Evolutionary conservation across 2,797 vertebrate genomes (phyloP).

Genomic region (Mycteria americana): DNA sequence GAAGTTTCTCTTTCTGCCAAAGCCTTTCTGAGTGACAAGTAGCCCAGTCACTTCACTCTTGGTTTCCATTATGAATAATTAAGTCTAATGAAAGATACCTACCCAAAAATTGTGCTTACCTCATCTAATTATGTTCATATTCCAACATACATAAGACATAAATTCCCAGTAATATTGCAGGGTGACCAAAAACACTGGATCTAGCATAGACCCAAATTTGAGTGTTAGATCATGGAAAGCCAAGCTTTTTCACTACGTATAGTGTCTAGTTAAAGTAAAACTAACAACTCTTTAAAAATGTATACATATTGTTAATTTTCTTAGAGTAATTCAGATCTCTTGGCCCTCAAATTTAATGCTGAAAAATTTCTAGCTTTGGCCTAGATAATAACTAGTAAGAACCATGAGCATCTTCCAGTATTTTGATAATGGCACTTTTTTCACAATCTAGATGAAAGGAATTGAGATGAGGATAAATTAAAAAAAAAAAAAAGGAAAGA

Average conservation of each 20-base stretch:
- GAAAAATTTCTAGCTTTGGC: not conserved
- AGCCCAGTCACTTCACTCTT: not conserved
- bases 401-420: not conserved
- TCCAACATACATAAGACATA: not conserved
- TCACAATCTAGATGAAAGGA: not conserved
- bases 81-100: not conserved
- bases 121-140: not conserved
- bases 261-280: not conserved
- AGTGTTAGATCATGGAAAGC: not conserved
- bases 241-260: not conserved
- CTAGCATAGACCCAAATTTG: not conserved
- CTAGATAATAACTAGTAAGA: not conserved
- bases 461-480: not conserved
- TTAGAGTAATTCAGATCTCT: not conserved
- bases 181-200: not conserved
- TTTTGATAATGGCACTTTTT: not conserved
- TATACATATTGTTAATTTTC: not conserved
- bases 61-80: not conserved
- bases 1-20: not conserved
- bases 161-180: not conserved
- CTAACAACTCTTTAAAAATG: not conserved
- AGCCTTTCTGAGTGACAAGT: not conserved
- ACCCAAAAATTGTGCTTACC: not conserved
- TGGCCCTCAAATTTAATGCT: not conserved
- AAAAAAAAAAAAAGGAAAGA: not conserved